phyloP scores from a whole-genome alignment of 2,113 vertebrate genomes.

The Lagopus muta region DNA sequence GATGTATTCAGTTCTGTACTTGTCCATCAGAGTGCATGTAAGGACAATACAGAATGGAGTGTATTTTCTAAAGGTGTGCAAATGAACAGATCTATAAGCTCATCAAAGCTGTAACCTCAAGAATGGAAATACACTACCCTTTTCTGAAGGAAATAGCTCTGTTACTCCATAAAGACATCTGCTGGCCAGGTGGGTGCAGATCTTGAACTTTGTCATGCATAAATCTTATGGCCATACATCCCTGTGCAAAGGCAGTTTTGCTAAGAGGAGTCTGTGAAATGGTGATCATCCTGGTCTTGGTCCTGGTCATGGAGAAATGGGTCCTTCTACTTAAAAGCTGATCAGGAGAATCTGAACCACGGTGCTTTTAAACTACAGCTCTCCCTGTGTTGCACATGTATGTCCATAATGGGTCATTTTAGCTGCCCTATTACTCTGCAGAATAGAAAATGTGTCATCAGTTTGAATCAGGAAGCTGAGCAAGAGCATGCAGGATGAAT shows the following conservation, averaged over 20 bases:
- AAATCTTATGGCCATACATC: background rate
- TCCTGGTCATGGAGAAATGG: background rate
- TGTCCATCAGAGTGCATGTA: background rate
- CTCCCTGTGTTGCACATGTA: background rate
- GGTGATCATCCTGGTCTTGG: background rate
- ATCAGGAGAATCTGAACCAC: background rate
- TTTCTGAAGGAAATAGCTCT: background rate
- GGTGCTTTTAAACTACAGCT: background rate
- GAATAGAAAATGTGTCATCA: background rate
- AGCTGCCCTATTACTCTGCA: background rate
- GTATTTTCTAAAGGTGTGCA: background rate
- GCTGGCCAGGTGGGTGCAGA: background rate
- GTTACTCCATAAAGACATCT: background rate
- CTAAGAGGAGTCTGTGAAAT: background rate
- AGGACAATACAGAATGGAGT: background rate
- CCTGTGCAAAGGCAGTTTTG: background rate
- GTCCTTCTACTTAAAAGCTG: background rate
- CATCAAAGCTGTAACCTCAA: background rate
- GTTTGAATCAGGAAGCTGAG: background rate
- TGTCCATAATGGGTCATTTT: fast-evolving
- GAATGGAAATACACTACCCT: background rate
- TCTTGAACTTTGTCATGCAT: fast-evolving
- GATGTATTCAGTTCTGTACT: background rate
- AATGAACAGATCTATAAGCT: background rate
- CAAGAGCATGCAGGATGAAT: background rate